Conservation (phyloP, 2,797 vertebrate genomes). For the Sebastes minor region DNA sequence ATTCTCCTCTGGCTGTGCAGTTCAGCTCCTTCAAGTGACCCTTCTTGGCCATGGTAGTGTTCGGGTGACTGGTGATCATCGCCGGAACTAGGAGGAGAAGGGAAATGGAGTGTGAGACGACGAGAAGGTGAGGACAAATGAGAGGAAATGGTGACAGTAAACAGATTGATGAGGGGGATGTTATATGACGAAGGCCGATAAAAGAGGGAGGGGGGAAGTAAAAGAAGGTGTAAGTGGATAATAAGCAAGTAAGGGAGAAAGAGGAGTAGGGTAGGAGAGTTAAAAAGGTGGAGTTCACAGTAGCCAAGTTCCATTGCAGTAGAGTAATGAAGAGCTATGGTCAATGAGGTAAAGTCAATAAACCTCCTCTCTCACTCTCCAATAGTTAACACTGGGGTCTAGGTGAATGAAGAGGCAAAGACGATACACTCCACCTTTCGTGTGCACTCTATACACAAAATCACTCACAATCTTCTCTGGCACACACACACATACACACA, state of each 20-base stretch:
- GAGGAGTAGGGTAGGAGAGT: conserved; percentile 25
- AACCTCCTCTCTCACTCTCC: conserved; percentile 76
- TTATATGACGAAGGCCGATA: conserved; percentile 10
- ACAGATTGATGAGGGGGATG: conserved; percentile 46
- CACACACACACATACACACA: conserved; percentile 26
- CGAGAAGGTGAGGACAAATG: conserved; percentile 25
- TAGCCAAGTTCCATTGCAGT: conserved; percentile 67
- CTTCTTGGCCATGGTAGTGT: conserved; percentile 98
- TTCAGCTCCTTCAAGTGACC: conserved; percentile 96
- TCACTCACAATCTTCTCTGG: conserved; percentile 57
- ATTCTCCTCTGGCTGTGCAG: conserved; percentile 95
- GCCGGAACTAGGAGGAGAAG: conserved; percentile 86
- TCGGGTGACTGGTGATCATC: conserved; percentile 98
- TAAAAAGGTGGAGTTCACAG: conserved; percentile 58
- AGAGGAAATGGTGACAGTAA: conserved; percentile 26
- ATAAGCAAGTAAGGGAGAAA: conserved; percentile 43
- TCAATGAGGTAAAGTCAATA: conserved; percentile 81
- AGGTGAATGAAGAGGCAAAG: conserved; percentile 72
- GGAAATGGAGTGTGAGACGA: conserved; percentile 42
- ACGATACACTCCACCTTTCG: conserved; percentile 68
- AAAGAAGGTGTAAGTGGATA: conserved; percentile 36
- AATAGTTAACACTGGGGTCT: conserved; percentile 75
- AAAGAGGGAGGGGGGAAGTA: not conserved
- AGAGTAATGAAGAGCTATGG: conserved; percentile 78
- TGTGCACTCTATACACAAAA: conserved; percentile 57